These are phyloP conservation scores for Machimus atricapillus DNA, from an alignment of 2,888 invertebrate genomes.

Conservation along the genomic window DNA sequence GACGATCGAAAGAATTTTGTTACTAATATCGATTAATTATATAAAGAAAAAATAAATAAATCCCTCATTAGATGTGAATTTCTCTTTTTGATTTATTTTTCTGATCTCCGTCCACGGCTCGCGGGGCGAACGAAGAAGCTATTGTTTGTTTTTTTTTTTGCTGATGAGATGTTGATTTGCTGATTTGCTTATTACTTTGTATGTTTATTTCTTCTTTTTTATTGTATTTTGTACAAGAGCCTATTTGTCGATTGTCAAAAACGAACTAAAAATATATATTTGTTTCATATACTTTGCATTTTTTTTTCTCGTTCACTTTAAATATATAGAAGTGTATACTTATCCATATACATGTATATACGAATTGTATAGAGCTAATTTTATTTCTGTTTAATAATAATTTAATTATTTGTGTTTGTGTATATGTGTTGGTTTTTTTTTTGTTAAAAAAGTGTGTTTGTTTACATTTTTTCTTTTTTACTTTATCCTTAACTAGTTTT, in stretches of 20 bases:
- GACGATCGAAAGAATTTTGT: background rate
- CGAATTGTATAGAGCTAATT: constrained; percentile 47
- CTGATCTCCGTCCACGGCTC: constrained; percentile 15
- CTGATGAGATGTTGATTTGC: constrained; percentile 40
- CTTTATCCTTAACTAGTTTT: constrained; percentile 43
- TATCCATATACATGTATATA: constrained; percentile 48
- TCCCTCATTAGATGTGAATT: constrained; percentile 12
- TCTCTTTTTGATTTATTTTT: constrained; percentile 2
- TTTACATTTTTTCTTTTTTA: constrained; percentile 39
- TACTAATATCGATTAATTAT: background rate
- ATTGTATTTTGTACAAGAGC: constrained; percentile 60
- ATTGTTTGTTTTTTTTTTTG: constrained; percentile 31
- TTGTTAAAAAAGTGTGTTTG: constrained; percentile 12
- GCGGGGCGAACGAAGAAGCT: constrained; percentile 45
- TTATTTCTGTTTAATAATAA: constrained; percentile 44
- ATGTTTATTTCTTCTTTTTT: constrained; percentile 46
- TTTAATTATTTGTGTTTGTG: constrained; percentile 48
- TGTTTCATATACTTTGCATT: constrained; percentile 36
- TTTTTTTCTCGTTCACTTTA: constrained; percentile 44
- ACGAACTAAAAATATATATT: constrained; percentile 57
- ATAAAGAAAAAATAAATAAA: background rate
- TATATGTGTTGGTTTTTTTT: constrained; percentile 26
- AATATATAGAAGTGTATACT: constrained; percentile 48
- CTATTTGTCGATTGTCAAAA: constrained; percentile 65
- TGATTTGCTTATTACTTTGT: constrained; percentile 32